Evolutionary conservation across 2,888 invertebrate species (phyloP).

Genomic region (Phyllotreta cruciferae): DNA sequence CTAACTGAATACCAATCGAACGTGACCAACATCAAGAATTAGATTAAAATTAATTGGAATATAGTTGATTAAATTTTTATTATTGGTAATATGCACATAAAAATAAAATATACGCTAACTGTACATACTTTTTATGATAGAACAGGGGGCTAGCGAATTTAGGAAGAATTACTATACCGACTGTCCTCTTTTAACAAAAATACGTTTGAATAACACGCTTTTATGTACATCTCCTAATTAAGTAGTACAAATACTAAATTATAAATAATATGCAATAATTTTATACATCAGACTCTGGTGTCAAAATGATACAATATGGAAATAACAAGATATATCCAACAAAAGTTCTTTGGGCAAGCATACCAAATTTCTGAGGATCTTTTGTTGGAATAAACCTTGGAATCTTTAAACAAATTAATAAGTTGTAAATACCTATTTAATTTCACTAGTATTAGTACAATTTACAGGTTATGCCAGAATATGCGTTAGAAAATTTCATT

Average conservation of each 20-base stretch:
- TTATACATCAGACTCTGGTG: conserved; percentile 46
- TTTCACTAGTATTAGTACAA: conserved; percentile 10
- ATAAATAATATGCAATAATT: conserved; percentile 42
- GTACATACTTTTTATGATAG: conserved; percentile 49
- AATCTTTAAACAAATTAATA: neutral
- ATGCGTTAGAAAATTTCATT: conserved; percentile 1
- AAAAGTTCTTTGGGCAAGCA: no score
- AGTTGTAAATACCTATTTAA: neutral
- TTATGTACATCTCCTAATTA: conserved; percentile 42
- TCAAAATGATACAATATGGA: conserved; percentile 26
- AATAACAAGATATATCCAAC: conserved; percentile 15
- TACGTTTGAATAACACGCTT: conserved; percentile 29
- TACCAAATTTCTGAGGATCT: no score
- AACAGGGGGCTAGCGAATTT: conserved; percentile 45
- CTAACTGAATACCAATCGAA: no score
- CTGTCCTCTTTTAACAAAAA: conserved; percentile 37
- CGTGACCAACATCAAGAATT: no score
- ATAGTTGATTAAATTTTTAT: conserved; percentile 43
- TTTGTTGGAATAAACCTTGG: no score
- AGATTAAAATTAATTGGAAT: conserved; percentile 21
- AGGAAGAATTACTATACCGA: conserved; percentile 44
- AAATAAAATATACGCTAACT: conserved; percentile 51
- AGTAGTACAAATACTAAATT: conserved; percentile 39
- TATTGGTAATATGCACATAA: conserved; percentile 50
- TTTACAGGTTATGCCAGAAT: conserved; percentile 2